Conservation (phyloP, 2,888 invertebrate species). For the Ptychoptera albimana region DNA sequence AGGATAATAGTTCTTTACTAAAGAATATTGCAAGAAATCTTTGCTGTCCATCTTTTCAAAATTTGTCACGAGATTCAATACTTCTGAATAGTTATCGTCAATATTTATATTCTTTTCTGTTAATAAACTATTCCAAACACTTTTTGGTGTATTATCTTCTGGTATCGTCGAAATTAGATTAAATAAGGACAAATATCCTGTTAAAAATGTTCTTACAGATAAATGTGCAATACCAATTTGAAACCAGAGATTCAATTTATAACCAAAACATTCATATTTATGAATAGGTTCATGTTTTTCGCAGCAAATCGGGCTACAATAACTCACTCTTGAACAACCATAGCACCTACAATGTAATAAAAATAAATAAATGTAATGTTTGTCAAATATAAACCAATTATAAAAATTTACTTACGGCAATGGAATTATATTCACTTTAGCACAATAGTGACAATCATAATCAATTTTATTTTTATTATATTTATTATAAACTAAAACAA, state of each 20-base stretch:
- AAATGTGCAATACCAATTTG: constrained; percentile 63
- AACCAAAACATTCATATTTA: constrained; percentile 54
- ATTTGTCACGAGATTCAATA: constrained; percentile 58
- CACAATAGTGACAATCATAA: constrained; percentile 58
- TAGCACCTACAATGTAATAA: too few relatives aligned
- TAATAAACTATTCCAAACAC: constrained; percentile 4
- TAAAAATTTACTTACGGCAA: constrained; percentile 41
- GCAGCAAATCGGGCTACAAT: constrained; percentile 50
- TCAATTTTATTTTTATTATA: constrained; percentile 33
- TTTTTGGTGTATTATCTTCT: not conserved
- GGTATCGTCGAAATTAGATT: not conserved
- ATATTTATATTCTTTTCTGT: not conserved
- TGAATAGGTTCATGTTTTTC: constrained; percentile 40
- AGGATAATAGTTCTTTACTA: constrained; percentile 34
- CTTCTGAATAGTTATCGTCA: constrained; percentile 41
- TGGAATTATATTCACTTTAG: constrained; percentile 37
- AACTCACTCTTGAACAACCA: constrained; percentile 46
- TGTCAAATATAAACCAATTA: constrained; percentile 11
- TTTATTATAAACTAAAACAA: constrained; percentile 42
- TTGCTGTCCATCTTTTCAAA: constrained; percentile 45
- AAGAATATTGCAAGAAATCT: constrained; percentile 52
- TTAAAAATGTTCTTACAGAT: constrained; percentile 20
- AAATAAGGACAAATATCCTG: not conserved
- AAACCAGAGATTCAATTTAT: constrained; percentile 42
- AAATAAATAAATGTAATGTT: constrained; percentile 24